Conservation (phyloP, 2,113 vertebrate species). For the Nothoprocta pentlandii region DNA sequence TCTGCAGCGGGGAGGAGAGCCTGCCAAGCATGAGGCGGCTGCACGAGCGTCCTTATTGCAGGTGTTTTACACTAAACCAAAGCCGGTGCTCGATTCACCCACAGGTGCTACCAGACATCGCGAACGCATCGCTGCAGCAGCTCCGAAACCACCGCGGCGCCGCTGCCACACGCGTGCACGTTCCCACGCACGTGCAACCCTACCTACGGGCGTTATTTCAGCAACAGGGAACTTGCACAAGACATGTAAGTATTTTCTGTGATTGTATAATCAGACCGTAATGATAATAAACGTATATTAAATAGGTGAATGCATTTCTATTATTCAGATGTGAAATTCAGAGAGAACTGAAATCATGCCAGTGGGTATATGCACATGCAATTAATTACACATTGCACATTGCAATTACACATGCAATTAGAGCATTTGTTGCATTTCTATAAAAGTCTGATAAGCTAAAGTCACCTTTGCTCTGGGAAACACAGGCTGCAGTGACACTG, state of each 20-base stretch:
- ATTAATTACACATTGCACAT: neutral
- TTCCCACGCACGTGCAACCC: neutral
- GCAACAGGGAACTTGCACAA: conserved; percentile 48
- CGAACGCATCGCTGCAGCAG: accelerated
- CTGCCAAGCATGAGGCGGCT: neutral
- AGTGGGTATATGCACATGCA: neutral
- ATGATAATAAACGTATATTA: conserved; percentile 66
- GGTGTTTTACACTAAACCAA: neutral
- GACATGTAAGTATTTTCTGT: conserved; percentile 38
- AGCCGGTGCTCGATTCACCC: neutral
- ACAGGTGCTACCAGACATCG: neutral
- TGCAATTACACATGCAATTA: neutral
- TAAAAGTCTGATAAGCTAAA: neutral
- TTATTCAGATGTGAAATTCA: conserved; percentile 53
- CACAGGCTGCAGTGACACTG: neutral
- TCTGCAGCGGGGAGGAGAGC: accelerated
- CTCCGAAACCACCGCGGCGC: neutral
- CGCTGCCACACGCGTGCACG: neutral
- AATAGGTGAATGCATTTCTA: conserved; percentile 57
- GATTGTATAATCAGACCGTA: conserved; percentile 58
- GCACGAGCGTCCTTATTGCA: neutral
- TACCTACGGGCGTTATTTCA: conserved; percentile 20
- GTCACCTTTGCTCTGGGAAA: neutral
- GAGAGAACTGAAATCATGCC: neutral
- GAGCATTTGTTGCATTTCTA: neutral